Percentiles rank a stretch among this genome's conserved stretches.
Conservation (phyloP, 1,140 invertebrate species). For the Drosophila yakuba region DNA sequence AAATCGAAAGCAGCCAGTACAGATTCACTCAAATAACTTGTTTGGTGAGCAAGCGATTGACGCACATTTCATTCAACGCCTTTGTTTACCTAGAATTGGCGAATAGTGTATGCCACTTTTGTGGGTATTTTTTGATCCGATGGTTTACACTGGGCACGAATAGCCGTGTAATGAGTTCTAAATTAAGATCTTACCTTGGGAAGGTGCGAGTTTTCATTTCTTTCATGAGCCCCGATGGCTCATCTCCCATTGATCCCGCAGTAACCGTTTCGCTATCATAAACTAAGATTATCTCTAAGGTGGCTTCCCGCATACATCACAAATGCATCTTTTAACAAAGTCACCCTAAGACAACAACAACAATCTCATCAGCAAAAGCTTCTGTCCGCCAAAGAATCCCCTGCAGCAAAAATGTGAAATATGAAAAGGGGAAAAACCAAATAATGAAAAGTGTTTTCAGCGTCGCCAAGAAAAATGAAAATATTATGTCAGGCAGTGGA, state of each 20-base stretch:
- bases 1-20: conserved; percentile 1
- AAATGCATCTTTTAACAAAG: conserved; percentile 10
- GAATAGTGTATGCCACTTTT: conserved; percentile 3
- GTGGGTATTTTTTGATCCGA: conserved; percentile 4
- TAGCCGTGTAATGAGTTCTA: conserved; percentile 10
- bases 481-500: conserved; percentile 68
- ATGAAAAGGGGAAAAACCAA: conserved; percentile 63
- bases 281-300: conserved; percentile 35
- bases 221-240: background rate
- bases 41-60: conserved; percentile 17
- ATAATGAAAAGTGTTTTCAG: conserved; percentile 76
- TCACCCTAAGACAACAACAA: conserved; percentile 36
- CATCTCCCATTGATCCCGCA: conserved; percentile 14
- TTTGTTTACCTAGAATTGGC: conserved; percentile 24
- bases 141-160: conserved; percentile 2
- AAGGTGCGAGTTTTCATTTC: background rate
- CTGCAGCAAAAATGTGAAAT: conserved; percentile 71
- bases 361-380: conserved; percentile 55
- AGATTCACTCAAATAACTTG: background rate
- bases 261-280: conserved; percentile 27
- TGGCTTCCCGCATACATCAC: background rate
- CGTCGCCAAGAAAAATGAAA: conserved; percentile 61
- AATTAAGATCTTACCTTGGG: conserved; percentile 11
- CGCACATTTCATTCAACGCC: conserved; percentile 14
- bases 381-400: conserved; percentile 1